Base-by-base conservation (phyloP, 2,113 vertebrate genomes). In the Saimiri boliviensis region DNA sequence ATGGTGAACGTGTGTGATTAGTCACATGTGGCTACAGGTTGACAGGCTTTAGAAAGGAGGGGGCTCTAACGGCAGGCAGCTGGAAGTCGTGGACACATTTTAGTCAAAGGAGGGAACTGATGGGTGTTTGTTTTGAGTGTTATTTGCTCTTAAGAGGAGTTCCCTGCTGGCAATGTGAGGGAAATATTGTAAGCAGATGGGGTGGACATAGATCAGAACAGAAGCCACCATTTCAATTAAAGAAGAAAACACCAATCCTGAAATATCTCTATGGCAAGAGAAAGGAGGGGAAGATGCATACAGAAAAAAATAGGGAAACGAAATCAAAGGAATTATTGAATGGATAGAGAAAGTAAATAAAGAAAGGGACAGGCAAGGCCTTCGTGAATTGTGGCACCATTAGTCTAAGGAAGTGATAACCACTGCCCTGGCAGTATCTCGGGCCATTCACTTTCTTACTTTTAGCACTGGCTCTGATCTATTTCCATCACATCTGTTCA, bases 21-120 rank as follows among this genome's bases (percentile, higher is more conserved):
- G 21, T 35, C 1, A 2, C 3, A 0, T 1, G 1, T 10, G 20
- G 11, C 17, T 16, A 2, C 10, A 52, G 40, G 4, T 35, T 30
- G 6, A 2, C 32, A 16, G 25, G 13, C 35, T 20, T 30, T n/a
- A 11, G 16, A 23, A 74, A n/a, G 35, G 73, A 21, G 21, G 8
- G 7, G 8, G 32, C 45, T 81, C 49, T 49, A 27, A 4, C 2
- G 0, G 11, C 49, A n/a, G 21, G 58, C 8, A 30, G 3, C 20
- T 40, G 2, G 47, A 25, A 56, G 71, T 2, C 5, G 12, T 6
- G 32, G 32, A 16, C 11, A 16, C 30, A 16, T 12, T 71, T 19
- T 42, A 13, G 32, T 13, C 27, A 21, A 4, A 66, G 40, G 2
- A 42, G 35, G 63, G 21, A 32, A 23, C 40, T 71, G 16, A 8